A percentile compares a stretch with the other conserved stretches of the same genome.
Evolutionary conservation across 2,113 vertebrate species (phyloP).

Genomic region (Alouatta palliata): DNA sequence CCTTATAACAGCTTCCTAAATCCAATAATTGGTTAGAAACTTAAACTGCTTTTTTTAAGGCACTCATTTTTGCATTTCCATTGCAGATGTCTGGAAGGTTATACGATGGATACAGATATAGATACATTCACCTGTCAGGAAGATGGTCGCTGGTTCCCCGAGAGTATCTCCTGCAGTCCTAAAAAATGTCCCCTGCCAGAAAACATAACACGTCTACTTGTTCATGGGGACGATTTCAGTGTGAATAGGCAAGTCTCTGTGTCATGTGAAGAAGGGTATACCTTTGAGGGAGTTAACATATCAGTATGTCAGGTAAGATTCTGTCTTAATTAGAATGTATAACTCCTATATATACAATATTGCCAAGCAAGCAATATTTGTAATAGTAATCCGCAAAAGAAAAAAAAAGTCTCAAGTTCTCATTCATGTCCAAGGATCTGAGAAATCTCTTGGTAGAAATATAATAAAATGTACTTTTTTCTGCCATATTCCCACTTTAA

Average conservation of each 20-base stretch:
- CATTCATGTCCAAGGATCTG: not conserved
- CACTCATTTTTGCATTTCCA: not conserved
- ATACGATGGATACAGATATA: slow-evolving; percentile 82
- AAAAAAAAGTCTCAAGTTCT: not conserved
- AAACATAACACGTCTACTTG: slow-evolving; percentile 83
- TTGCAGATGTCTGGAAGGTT: slow-evolving; percentile 94
- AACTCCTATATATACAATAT: not conserved
- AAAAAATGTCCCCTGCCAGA: slow-evolving; percentile 87
- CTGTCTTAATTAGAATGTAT: not conserved
- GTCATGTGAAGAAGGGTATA: slow-evolving; percentile 91
- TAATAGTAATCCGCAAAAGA: not conserved
- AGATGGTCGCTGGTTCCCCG: slow-evolving; percentile 92
- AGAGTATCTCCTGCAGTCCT: slow-evolving; percentile 88
- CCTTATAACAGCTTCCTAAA: not conserved
- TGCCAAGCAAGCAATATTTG: not conserved
- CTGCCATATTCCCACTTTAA: not conserved
- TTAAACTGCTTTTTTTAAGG: not conserved
- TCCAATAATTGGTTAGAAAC: not conserved
- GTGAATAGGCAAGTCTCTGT: slow-evolving; percentile 88
- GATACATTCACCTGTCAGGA: slow-evolving; percentile 88
- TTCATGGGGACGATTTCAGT: slow-evolving; percentile 86
- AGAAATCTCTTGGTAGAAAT: not conserved
- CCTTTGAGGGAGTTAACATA: slow-evolving; percentile 84
- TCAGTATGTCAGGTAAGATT: slow-evolving; percentile 91
- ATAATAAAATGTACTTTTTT: not conserved